phyloP scores from a whole-genome alignment of 2,797 vertebrate species.

The Anguilla anguilla region DNA sequence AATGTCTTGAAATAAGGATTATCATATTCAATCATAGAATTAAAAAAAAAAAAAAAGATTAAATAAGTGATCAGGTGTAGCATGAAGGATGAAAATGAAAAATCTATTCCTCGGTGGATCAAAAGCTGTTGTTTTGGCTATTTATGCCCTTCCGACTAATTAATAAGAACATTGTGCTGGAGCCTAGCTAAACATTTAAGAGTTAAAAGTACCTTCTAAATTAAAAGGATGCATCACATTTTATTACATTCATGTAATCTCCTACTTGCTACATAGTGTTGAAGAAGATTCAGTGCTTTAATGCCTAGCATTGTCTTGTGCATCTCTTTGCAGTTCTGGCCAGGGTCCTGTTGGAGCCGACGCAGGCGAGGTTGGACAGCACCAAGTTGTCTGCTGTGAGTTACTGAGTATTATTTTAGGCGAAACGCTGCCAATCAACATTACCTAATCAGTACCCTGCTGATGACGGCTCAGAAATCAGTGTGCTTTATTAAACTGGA shows the following conservation, averaged over 20 bases:
- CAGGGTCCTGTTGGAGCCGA: neutral
- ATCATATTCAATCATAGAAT: neutral
- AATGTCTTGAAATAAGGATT: neutral
- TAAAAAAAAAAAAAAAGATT: neutral
- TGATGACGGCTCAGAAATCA: neutral
- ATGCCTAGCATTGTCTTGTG: neutral
- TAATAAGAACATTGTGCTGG: neutral
- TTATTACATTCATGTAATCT: too few species aligned
- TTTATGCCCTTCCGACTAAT: neutral
- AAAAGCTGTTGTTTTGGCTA: neutral
- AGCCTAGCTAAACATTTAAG: neutral
- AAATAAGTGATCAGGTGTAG: neutral
- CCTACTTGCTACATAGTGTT: neutral
- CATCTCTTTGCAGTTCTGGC: conserved; percentile 13
- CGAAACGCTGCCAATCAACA: too few species aligned
- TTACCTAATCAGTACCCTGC: too few species aligned
- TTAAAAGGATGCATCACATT: too few species aligned
- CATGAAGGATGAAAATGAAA: neutral
- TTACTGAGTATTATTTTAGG: too few species aligned
- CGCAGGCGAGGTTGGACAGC: neutral
- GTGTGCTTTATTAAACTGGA: neutral
- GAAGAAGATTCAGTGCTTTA: neutral
- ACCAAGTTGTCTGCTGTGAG: conserved; percentile 1
- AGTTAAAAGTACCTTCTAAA: neutral
- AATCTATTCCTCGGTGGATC: neutral